phyloP scores from a whole-genome alignment of 2,113 vertebrate genomes.

The Rhipidura dahli region DNA sequence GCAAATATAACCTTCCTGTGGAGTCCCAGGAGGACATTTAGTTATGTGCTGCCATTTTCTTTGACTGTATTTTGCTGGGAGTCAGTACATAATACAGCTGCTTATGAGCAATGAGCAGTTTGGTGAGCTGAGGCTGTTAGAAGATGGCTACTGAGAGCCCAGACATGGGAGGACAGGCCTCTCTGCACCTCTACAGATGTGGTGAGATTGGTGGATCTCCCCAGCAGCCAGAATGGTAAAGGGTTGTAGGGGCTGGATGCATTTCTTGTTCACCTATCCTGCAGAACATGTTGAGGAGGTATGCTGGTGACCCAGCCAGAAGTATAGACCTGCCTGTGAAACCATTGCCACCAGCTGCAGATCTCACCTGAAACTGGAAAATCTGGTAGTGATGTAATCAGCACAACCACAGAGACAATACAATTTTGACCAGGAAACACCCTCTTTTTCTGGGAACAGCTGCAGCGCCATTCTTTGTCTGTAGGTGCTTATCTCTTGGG shows the following conservation, averaged over 20 bases:
- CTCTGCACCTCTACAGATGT: background rate
- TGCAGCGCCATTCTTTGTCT: background rate
- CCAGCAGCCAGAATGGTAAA: background rate
- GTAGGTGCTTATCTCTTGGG: background rate
- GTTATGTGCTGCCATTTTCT: background rate
- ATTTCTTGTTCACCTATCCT: background rate
- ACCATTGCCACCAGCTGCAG: background rate
- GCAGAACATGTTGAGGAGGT: background rate
- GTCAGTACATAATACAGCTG: background rate
- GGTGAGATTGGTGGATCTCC: background rate
- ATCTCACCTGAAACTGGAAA: background rate
- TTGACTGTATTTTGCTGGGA: background rate
- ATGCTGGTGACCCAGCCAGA: background rate
- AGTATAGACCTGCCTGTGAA: background rate
- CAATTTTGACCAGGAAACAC: background rate
- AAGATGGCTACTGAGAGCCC: background rate
- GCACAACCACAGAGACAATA: background rate
- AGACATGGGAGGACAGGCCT: background rate
- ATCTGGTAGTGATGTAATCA: background rate
- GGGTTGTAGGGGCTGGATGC: background rate
- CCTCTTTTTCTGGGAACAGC: background rate
- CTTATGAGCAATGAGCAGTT: background rate
- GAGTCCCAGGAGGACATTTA: slow-evolving; percentile 9
- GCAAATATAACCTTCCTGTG: slow-evolving; percentile 2
- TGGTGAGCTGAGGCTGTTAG: background rate